Base-by-base conservation (phyloP, 1,140 invertebrate genomes). In the Drosophila bocki region DNA sequence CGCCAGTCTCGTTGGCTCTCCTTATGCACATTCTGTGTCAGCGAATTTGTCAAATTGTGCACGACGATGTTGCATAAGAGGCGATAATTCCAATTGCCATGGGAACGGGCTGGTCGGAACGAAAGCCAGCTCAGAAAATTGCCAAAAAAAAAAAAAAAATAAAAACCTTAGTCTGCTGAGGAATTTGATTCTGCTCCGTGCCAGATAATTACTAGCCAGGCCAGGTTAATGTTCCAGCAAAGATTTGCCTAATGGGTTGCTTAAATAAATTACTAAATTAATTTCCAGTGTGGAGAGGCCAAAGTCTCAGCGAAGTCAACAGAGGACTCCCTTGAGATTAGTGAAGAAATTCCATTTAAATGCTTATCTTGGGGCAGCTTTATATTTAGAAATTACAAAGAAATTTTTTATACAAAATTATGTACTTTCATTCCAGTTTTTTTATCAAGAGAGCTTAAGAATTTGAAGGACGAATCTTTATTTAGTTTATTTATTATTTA, bases 61-160 rank as follows among this genome's bases (percentile, higher is more conserved):
- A 79, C 76, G 64, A 83, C 76, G 64, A 83, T 79, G 56, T 82
- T 82, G 80, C 80, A 75, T 50, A 82, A 75, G 54, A 51, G 67
- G 37, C 48, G 60, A 42, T 67, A 67, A 63, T 59, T 42, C n/a
- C 26, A n/a, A 42, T 63, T 59, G 61, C 37, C 53, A 8, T 64
- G 56, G 61, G 56, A 64, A 60, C 37, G 26, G 7, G 3, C 9
- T 15, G 15, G 15, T 13, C 26, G 12, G 12, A 41, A 11, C 13
- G 26, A 13, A 11, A 32, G 47, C 47, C 15, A 19, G 17, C 33
- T 15, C 17, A 1, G 33, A 54, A 54, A 54, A 37, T 35, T 19
- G 33, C 32, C 32, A 33, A 54, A 54, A 56, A 51, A 12, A 17
- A 44, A 6, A 19, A 19, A 26, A 26, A 26, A 26, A 22, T 22